Conservation (phyloP, 1,140 invertebrate species). For the Diprion similis region DNA sequence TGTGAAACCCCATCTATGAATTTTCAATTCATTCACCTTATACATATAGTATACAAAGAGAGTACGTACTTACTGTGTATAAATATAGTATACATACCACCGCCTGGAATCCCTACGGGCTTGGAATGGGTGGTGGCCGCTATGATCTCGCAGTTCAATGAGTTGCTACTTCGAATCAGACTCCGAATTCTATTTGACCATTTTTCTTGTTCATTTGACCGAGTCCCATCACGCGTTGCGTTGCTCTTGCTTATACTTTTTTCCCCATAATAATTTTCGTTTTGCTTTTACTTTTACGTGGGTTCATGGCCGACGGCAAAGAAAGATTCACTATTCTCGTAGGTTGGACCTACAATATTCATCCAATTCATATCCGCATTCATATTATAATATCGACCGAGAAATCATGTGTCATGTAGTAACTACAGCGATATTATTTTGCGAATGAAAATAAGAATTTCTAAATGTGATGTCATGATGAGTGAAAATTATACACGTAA, state of each 20-base stretch:
- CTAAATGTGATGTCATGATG: no score
- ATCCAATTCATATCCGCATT: no score
- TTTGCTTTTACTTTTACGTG: no score
- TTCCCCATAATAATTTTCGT: background rate
- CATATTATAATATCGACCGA: no score
- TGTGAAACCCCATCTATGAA: background rate
- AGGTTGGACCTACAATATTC: no score
- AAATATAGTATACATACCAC: background rate
- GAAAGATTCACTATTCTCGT: no score
- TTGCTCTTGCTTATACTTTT: background rate
- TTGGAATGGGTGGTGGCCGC: background rate
- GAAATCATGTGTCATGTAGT: no score
- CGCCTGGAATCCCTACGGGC: background rate
- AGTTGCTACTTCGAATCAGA: background rate
- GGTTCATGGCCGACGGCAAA: no score
- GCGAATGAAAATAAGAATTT: no score
- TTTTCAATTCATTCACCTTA: background rate
- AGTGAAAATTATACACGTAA: no score
- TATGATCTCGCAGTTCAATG: background rate
- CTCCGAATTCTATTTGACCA: background rate
- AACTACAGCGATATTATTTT: no score
- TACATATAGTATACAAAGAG: background rate
- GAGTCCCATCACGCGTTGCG: background rate
- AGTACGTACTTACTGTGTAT: no score
- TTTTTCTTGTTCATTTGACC: slow-evolving; percentile 7